Conservation (phyloP, 2,888 invertebrate genomes). For the Odontocerum albicorne region DNA sequence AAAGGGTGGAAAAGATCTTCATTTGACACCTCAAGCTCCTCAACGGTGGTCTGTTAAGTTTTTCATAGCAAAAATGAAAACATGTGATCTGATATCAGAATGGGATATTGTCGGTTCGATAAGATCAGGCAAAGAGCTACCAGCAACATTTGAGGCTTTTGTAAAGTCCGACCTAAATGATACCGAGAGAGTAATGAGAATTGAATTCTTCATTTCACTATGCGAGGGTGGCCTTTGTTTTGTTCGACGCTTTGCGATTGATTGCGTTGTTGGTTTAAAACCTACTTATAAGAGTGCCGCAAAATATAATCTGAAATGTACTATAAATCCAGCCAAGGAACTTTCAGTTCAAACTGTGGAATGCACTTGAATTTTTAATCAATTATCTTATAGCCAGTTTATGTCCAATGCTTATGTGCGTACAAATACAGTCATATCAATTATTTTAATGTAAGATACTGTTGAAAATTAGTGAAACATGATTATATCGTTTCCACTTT, state of each 20-base stretch:
- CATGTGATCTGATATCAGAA: slow-evolving; percentile 28
- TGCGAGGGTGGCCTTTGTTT: slow-evolving; percentile 29
- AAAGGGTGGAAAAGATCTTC: slow-evolving; percentile 47
- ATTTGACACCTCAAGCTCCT: slow-evolving; percentile 59
- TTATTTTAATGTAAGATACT: too few relatives aligned
- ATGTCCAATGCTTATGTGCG: too few relatives aligned
- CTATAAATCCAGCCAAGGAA: slow-evolving; percentile 9
- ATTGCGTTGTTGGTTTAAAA: slow-evolving; percentile 14
- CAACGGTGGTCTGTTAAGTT: slow-evolving; percentile 58
- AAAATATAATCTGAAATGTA: slow-evolving; percentile 19
- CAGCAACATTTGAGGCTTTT: slow-evolving; percentile 25
- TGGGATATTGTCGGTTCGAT: slow-evolving; percentile 32
- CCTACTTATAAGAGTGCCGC: background rate
- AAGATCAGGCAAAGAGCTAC: slow-evolving; percentile 26
- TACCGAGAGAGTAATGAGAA: slow-evolving; percentile 16
- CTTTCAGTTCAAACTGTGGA: too few relatives aligned
- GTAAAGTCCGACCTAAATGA: slow-evolving; percentile 10
- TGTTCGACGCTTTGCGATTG: slow-evolving; percentile 25
- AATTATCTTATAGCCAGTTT: too few relatives aligned
- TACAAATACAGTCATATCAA: too few relatives aligned
- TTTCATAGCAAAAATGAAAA: slow-evolving; percentile 41
- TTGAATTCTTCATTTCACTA: slow-evolving; percentile 28
- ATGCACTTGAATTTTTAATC: too few relatives aligned
- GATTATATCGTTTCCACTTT: too few relatives aligned
- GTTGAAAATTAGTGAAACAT: too few relatives aligned